Evolutionary conservation across 2,888 invertebrate species (phyloP).

Genomic region (Thelaira solivaga): DNA sequence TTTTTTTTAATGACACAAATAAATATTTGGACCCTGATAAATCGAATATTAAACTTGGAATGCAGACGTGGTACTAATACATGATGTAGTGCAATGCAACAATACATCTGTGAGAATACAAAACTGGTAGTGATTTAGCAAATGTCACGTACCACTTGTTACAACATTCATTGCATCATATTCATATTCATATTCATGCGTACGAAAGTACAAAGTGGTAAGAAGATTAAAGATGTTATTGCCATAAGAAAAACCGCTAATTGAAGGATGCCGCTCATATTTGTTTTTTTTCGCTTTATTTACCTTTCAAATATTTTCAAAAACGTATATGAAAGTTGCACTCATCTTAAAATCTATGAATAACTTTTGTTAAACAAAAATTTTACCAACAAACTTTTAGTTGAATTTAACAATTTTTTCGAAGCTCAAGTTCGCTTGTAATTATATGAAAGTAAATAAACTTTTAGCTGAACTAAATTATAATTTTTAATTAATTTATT

Average conservation of each 20-base stretch:
- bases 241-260: conserved; percentile 61
- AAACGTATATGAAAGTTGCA: conserved; percentile 10
- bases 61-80: no score
- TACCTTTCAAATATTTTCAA: background rate
- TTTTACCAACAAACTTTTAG: no score
- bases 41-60: no score
- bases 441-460: no score
- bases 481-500: no score
- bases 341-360: background rate
- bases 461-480: no score
- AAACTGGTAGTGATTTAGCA: conserved; percentile 57
- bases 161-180: conserved; percentile 36
- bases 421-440: no score
- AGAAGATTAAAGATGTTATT: conserved; percentile 56
- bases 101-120: conserved; percentile 31
- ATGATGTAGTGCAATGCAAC: no score
- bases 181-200: background rate
- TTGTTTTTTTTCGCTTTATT: conserved; percentile 18
- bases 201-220: conserved; percentile 4
- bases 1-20: no score
- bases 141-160: conserved; percentile 64
- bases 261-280: conserved; percentile 52
- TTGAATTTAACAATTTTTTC: no score
- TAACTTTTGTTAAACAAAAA: background rate
- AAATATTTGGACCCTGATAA: no score